Evolutionary conservation across 2,888 invertebrate genomes (phyloP).

Genomic region (Mythimna ferrago): DNA sequence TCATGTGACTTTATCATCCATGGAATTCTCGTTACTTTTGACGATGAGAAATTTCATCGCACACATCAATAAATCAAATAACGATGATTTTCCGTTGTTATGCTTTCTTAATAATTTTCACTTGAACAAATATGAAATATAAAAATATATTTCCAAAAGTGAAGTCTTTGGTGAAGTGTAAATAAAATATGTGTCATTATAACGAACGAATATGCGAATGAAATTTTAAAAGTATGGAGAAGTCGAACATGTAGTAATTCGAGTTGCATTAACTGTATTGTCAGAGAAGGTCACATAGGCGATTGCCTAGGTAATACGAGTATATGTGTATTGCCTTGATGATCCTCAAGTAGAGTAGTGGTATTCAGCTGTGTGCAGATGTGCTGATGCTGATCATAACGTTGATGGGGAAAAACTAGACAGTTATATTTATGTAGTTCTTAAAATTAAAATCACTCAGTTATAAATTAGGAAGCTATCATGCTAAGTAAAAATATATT

Average conservation of each 20-base stretch:
- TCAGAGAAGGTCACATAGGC: background rate
- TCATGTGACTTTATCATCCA: too few species aligned
- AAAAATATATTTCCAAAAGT: background rate
- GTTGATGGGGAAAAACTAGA: background rate
- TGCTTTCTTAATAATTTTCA: background rate
- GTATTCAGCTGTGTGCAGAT: too few species aligned
- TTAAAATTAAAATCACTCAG: too few species aligned
- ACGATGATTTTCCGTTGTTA: background rate
- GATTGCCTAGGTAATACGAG: too few species aligned
- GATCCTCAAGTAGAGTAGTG: background rate
- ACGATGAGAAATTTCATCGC: too few species aligned
- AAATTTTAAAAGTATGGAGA: background rate
- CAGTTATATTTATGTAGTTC: too few species aligned
- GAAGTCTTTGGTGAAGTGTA: background rate
- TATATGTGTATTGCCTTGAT: too few species aligned
- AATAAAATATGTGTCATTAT: background rate
- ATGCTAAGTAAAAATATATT: too few species aligned
- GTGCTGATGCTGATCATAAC: too few species aligned
- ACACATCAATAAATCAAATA: background rate
- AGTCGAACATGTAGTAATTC: too few species aligned
- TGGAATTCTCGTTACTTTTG: too few species aligned
- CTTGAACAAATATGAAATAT: slow-evolving; percentile 8
- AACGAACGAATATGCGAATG: background rate
- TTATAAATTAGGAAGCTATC: too few species aligned
- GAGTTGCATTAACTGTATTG: background rate